Evolutionary conservation across 2,797 vertebrate species (phyloP).

Genomic region (Prunella strophiata): DNA sequence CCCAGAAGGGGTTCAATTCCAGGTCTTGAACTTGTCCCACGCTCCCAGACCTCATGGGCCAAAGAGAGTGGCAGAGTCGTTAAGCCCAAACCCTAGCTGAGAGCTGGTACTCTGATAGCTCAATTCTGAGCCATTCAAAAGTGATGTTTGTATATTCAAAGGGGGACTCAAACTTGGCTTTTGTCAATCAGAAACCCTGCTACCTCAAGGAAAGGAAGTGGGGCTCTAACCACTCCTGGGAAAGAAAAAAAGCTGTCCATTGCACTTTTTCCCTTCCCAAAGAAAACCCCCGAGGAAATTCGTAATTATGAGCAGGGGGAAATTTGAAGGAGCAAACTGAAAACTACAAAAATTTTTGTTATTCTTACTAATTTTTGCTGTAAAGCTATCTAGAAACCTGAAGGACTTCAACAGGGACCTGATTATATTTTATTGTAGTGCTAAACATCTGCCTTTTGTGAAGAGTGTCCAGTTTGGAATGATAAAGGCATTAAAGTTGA

Average conservation of each 20-base stretch:
- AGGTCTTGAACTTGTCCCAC: conserved; percentile 63
- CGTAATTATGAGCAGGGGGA: background rate
- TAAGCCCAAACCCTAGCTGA: background rate
- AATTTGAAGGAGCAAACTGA: background rate
- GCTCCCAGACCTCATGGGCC: conserved; percentile 50
- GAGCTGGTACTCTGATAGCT: background rate
- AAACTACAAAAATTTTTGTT: background rate
- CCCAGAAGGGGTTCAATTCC: conserved; percentile 60
- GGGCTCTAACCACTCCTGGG: background rate
- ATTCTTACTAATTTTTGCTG: background rate
- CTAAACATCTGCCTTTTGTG: background rate
- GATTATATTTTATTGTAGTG: background rate
- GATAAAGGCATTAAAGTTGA: background rate
- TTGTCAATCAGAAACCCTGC: background rate
- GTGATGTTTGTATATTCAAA: background rate
- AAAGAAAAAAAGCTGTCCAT: conserved; percentile 10
- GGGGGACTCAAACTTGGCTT: background rate
- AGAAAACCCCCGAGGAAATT: background rate
- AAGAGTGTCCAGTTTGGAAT: background rate
- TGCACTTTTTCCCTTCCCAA: background rate
- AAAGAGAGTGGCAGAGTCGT: conserved; percentile 17
- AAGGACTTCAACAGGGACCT: background rate
- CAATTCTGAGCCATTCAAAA: background rate
- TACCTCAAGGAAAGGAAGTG: background rate
- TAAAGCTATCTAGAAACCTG: background rate